phyloP scores from a whole-genome alignment of 2,888 invertebrate genomes.

The Tortricodes alternella region DNA sequence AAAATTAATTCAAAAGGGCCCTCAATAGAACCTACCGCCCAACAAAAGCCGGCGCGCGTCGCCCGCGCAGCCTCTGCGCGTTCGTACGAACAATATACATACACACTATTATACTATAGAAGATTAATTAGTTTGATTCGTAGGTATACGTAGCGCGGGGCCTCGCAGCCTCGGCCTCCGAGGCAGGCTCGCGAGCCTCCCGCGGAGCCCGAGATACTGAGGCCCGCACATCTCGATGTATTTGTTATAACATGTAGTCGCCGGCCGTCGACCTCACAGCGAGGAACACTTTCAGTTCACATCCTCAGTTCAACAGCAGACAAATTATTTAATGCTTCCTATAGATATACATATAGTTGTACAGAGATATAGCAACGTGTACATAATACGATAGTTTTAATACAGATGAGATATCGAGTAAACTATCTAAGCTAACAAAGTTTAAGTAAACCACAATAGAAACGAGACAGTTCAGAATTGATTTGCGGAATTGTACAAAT shows the following conservation, averaged over 20 bases:
- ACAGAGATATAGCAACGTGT: slow-evolving; percentile 77
- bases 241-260: slow-evolving; percentile 80
- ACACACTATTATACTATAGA: slow-evolving; percentile 81
- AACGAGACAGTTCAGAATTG: slow-evolving; percentile 64
- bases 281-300: slow-evolving; percentile 68
- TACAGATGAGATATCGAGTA: slow-evolving; percentile 69
- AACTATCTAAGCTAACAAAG: slow-evolving; percentile 77
- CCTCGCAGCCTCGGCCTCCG: slow-evolving; percentile 39
- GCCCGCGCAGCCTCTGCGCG: slow-evolving; percentile 61
- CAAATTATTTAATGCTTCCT: slow-evolving; percentile 68
- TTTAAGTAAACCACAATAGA: slow-evolving; percentile 76
- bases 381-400: slow-evolving; percentile 80
- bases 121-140: slow-evolving; percentile 82
- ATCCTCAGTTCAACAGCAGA: slow-evolving; percentile 72
- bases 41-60: slow-evolving; percentile 81
- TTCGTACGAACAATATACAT: slow-evolving; percentile 72
- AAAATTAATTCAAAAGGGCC: slow-evolving; percentile 91
- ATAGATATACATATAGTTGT: slow-evolving; percentile 72
- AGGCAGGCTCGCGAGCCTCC: not conserved
- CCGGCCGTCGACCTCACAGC: slow-evolving; percentile 68
- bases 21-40: slow-evolving; percentile 92
- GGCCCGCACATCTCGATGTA: slow-evolving; percentile 71
- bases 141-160: slow-evolving; percentile 77
- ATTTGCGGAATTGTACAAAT: slow-evolving; percentile 73
- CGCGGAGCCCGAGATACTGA: slow-evolving; percentile 42